A percentile compares a stretch with the other conserved stretches of the same genome.
These are phyloP conservation scores for Nephotettix cincticeps DNA, from an alignment of 1,140 invertebrate genomes.

Conservation along the genomic window DNA sequence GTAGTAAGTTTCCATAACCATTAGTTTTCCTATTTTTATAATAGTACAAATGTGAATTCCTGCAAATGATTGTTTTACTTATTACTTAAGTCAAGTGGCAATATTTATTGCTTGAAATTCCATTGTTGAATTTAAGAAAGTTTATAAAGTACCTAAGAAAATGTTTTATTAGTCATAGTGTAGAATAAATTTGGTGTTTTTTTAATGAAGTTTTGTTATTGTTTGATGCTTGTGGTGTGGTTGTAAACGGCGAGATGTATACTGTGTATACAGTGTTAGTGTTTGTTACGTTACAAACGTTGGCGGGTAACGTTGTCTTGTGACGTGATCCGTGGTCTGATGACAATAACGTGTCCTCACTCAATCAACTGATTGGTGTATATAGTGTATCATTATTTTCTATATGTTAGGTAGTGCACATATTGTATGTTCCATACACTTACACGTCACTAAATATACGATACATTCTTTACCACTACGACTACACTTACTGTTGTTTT, in stretches of 20 bases:
- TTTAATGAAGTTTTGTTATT: neutral
- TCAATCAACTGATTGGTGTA: conserved; percentile 19
- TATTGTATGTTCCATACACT: conserved; percentile 26
- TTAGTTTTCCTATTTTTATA: no score
- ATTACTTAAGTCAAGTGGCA: neutral
- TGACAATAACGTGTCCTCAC: conserved; percentile 21
- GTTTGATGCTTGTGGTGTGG: neutral
- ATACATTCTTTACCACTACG: conserved; percentile 23
- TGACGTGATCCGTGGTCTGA: neutral
- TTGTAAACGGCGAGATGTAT: neutral
- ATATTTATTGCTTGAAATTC: conserved; percentile 17
- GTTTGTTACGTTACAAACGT: neutral
- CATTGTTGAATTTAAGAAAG: conserved; percentile 11
- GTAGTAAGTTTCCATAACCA: no score
- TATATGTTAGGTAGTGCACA: conserved; percentile 26
- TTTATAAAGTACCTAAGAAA: conserved; percentile 14
- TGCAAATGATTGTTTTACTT: neutral
- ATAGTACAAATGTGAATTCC: neutral
- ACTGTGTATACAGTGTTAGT: conserved; percentile 14
- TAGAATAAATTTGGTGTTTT: conserved; percentile 9
- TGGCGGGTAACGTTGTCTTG: no score
- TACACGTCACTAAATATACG: conserved; percentile 25
- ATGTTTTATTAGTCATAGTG: conserved; percentile 16
- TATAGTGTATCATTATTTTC: conserved; percentile 28
- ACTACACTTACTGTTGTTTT: neutral